Conservation (phyloP, 2,888 invertebrate genomes). For the Blera fallax region DNA sequence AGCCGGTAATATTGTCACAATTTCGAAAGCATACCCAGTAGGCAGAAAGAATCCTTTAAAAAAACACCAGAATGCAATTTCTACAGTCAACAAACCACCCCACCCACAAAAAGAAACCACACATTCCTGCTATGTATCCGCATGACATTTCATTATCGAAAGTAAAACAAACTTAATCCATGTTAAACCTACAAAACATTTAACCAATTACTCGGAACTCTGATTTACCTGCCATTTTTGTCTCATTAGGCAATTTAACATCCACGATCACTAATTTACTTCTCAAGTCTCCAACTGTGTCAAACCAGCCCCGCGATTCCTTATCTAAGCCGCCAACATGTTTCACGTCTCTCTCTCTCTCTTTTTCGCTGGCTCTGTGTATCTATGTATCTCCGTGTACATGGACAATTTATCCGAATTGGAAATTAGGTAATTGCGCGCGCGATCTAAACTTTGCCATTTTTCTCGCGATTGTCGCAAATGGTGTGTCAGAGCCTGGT, state of each 20-base stretch:
- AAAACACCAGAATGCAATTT: neutral
- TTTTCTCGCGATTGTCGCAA: constrained; percentile 60
- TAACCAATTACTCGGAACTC: constrained; percentile 68
- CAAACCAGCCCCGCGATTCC: constrained; percentile 61
- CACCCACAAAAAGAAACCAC: neutral
- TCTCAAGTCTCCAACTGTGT: constrained; percentile 70
- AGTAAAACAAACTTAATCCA: constrained; percentile 64
- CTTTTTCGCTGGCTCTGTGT: no score
- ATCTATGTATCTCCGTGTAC: neutral
- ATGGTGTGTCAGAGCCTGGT: constrained; percentile 52
- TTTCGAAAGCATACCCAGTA: no score
- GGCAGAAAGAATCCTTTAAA: no score
- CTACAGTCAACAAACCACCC: neutral
- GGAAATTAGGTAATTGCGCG: constrained; percentile 72
- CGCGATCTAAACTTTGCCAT: constrained; percentile 65
- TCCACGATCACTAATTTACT: constrained; percentile 72
- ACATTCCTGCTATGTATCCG: constrained; percentile 16
- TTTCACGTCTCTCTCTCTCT: constrained; percentile 6
- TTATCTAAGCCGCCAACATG: constrained; percentile 63
- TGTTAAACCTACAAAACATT: constrained; percentile 63
- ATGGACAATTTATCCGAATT: constrained; percentile 36
- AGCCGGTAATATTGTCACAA: no score
- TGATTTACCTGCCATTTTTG: constrained; percentile 67
- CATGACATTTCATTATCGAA: constrained; percentile 70
- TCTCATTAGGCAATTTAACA: constrained; percentile 71